These are phyloP conservation scores for Malurus melanocephalus DNA, from an alignment of 2,113 vertebrate species.

Conservation along the genomic window DNA sequence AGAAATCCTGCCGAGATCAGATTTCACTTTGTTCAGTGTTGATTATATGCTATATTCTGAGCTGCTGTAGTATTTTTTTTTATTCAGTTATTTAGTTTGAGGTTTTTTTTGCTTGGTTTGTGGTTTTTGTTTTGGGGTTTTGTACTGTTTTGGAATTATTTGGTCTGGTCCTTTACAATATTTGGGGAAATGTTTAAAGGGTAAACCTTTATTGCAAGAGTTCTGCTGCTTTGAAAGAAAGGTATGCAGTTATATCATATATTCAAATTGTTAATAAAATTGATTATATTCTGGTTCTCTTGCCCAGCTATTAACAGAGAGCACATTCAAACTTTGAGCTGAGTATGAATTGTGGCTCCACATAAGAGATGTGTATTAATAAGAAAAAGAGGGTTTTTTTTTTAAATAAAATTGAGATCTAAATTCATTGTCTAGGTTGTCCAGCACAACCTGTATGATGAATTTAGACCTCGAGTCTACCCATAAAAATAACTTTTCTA, in stretches of 20 bases:
- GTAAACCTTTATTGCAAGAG: neutral
- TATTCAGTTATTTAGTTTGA: neutral
- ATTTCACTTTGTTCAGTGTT: neutral
- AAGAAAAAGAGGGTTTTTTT: rapidly evolving
- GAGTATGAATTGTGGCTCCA: neutral
- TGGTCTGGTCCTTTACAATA: neutral
- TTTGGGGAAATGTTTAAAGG: neutral
- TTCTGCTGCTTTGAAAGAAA: neutral
- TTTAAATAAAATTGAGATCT: neutral
- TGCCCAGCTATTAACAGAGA: neutral
- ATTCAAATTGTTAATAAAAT: neutral
- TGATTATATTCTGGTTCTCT: neutral
- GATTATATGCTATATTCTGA: neutral
- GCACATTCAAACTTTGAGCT: neutral
- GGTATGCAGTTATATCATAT: neutral
- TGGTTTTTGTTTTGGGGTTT: neutral
- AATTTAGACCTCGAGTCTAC: neutral
- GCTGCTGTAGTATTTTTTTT: neutral
- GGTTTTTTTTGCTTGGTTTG: neutral
- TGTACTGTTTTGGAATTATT: neutral
- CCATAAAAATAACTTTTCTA: neutral
- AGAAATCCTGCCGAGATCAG: neutral
- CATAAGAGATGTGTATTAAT: neutral
- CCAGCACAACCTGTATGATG: neutral
- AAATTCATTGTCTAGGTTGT: neutral